Evolutionary conservation across 2,888 invertebrate species (phyloP).

Genomic region (Thereva unica): DNA sequence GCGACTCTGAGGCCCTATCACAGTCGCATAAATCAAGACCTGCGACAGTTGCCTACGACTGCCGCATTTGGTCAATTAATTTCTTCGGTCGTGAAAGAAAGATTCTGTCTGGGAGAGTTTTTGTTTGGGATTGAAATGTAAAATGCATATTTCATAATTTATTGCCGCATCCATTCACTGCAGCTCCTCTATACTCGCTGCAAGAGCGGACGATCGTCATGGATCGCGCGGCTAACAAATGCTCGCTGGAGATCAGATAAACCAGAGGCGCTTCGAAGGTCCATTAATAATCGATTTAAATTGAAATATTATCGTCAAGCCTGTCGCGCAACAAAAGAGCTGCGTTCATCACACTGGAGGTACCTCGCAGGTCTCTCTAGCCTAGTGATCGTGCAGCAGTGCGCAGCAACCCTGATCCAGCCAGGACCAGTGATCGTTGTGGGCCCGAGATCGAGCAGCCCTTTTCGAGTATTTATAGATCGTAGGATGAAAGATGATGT

Average conservation of each 20-base stretch:
- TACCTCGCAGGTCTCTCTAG: background rate
- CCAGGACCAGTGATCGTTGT: conserved; percentile 5
- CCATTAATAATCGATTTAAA: conserved; percentile 36
- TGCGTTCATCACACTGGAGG: conserved; percentile 1
- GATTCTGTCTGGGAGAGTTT: conserved; percentile 15
- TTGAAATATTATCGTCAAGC: conserved; percentile 36
- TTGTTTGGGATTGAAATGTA: background rate
- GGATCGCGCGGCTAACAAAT: conserved; percentile 22
- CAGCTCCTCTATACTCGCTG: conserved; percentile 1
- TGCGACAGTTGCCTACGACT: conserved; percentile 18
- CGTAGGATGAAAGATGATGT: conserved; percentile 33
- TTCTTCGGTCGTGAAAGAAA: background rate
- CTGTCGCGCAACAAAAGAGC: conserved; percentile 25
- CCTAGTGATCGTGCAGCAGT: conserved; percentile 5
- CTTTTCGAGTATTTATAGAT: conserved; percentile 29
- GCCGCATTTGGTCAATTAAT: conserved; percentile 31
- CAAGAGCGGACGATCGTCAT: conserved; percentile 2
- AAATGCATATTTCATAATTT: background rate
- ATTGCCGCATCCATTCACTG: background rate
- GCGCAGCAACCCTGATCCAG: conserved; percentile 8
- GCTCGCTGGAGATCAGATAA: conserved; percentile 22
- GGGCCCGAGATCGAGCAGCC: too few species aligned
- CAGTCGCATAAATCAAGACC: conserved; percentile 26
- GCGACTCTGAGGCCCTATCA: background rate
- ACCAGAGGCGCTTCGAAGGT: conserved; percentile 8